phyloP scores from a whole-genome alignment of 1,140 invertebrate species.

The Aleiodes sp. region DNA sequence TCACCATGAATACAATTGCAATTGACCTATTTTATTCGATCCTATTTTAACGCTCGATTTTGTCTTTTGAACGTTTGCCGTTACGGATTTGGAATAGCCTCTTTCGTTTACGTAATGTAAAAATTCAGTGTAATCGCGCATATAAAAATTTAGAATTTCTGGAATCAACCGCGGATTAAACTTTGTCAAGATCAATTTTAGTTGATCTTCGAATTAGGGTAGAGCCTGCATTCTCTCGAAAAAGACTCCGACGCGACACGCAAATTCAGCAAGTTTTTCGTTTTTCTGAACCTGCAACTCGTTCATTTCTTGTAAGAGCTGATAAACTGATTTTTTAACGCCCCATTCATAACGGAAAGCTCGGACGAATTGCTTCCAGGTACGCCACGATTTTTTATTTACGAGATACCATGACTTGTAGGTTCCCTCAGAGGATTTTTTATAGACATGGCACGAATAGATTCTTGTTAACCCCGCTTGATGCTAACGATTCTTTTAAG shows the following conservation, averaged over 20 bases:
- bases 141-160: slow-evolving; percentile 9
- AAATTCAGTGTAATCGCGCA: slow-evolving; percentile 20
- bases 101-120: slow-evolving; percentile 20
- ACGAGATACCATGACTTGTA: slow-evolving; percentile 22
- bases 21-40: not conserved
- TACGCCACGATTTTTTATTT: slow-evolving; percentile 16
- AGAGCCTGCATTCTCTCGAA: slow-evolving; percentile 28
- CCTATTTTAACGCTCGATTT: not conserved
- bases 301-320: too few species aligned
- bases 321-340: slow-evolving; percentile 10
- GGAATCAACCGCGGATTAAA: slow-evolving; percentile 24
- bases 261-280: slow-evolving; percentile 24
- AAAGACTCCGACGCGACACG: slow-evolving; percentile 22
- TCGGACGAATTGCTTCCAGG: slow-evolving; percentile 18
- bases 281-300: too few species aligned
- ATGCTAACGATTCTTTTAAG: slow-evolving; percentile 1
- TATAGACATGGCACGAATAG: slow-evolving; percentile 27
- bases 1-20: too few species aligned
- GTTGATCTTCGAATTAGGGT: slow-evolving; percentile 19
- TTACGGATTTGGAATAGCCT: not conserved
- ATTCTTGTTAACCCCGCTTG: slow-evolving; percentile 22
- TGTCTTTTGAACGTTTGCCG: not conserved
- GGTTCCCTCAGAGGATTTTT: slow-evolving; percentile 17
- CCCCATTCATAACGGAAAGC: slow-evolving; percentile 18
- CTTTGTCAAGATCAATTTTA: slow-evolving; percentile 25